A percentile compares a stretch with the other conserved stretches of the same genome.
Evolutionary conservation across 2,113 vertebrate species (phyloP).

Genomic region (Calidris pugnax): DNA sequence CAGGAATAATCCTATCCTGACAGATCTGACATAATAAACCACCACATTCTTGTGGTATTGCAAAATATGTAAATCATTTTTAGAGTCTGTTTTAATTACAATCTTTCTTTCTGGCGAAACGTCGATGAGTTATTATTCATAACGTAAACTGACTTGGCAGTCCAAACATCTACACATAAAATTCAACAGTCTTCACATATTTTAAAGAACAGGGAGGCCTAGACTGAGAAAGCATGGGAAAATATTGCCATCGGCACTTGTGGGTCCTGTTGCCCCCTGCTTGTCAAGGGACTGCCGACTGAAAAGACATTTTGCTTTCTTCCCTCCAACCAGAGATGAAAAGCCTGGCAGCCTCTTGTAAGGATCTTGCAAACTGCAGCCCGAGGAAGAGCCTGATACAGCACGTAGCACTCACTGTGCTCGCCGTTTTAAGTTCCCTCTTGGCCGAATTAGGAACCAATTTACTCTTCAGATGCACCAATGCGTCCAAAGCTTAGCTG

Average conservation of each 20-base stretch:
- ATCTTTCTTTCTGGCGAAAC: not conserved
- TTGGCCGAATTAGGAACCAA: not conserved
- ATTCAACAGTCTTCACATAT: not conserved
- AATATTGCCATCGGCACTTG: not conserved
- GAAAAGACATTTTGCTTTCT: not conserved
- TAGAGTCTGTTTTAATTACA: not conserved
- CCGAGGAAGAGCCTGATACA: not conserved
- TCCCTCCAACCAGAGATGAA: not conserved
- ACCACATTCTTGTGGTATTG: constrained; percentile 10
- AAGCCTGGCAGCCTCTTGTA: not conserved
- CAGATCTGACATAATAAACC: constrained; percentile 12
- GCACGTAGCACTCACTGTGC: not conserved
- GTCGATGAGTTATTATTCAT: not conserved
- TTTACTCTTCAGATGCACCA: not conserved
- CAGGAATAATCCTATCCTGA: constrained; percentile 1
- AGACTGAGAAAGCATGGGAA: not conserved
- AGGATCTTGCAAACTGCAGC: not conserved
- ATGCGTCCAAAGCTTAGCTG: not conserved
- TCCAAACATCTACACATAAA: not conserved
- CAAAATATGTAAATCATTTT: constrained; percentile 42
- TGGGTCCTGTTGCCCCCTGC: not conserved
- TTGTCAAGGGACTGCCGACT: not conserved
- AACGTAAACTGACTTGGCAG: not conserved
- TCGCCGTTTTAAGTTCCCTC: not conserved
- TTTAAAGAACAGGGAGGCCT: not conserved